Evolutionary conservation across 2,797 vertebrate species (phyloP), one percentile per base, ranked within the genome.

Genomic region (Poecile montanus): DNA sequence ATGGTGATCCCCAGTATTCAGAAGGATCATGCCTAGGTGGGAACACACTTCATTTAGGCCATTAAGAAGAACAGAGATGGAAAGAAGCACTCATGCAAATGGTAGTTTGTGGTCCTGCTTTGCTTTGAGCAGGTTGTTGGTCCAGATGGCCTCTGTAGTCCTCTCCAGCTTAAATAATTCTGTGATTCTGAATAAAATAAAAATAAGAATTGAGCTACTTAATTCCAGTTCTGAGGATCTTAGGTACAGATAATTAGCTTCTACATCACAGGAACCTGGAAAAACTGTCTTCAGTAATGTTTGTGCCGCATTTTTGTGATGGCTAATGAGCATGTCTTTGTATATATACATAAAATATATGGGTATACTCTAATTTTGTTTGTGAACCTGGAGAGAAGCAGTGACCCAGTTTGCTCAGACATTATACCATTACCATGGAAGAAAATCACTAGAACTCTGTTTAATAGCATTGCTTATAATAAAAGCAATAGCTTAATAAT

Each of bases 261-360:
- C 66, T 73, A 62, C 85, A 93, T 95, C 87, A 88, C 70, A 93
- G 73, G 79, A 88, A 72, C 32, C 73, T 93, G 82, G 82, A 84
- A 88, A 77, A 88, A 78, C 86, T 92, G 93, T 95, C 87, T 93
- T 89, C 82, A 65, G 44, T 74, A 85, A 45, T 58, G 66, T 95
- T 74, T 94, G 44, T 88, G 45, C 87, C 81, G 76, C 61, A 70
- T 92, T 91, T 95, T 93, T 91, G 54, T 91, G 70, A 91, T 89
- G 56, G 76, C 70, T 95, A 86, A 91, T 96, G 92, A 94, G 85
- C 62, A 42, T 72, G 70, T 91, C 70, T 94, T 89, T 87, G 67
- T 95, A 84, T 93, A 88, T 86, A 80, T 89, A 66, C 83, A 91
- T 92, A 95, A 96, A 88, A 93, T 93, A 78, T 70, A 81, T 58